Base-by-base conservation (phyloP, 1,140 invertebrate species). In the Whitmania pigra region DNA sequence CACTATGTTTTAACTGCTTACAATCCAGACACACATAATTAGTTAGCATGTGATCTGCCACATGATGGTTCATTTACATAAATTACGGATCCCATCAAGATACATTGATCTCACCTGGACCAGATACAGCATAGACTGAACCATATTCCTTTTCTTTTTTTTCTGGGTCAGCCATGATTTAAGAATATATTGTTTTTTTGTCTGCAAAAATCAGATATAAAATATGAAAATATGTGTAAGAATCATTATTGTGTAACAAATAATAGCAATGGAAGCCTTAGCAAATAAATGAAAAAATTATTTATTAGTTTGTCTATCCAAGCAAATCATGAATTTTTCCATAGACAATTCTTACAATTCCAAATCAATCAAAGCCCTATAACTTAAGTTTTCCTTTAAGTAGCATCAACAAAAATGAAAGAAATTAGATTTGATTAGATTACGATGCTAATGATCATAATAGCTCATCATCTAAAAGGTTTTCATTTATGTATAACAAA, bases 51-150 rank as follows among this genome's bases (percentile, higher is more conserved):
- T 49, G 43, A 49, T 49, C 9, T 49, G 13, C 43, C 36, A 57
- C n/a, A 71, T 63, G 22, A 67, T 17, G 20, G 40, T 29, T 25
- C 71, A 25, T 22, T 75, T 66, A 40, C 53, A 67, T 20, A 69
- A 40, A 60, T 60, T 53, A 49, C 74, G 40, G 22, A n/a, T n/a
- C 69, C 67, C 73, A 22, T 71, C 7, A 49, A 71, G 53, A 54
- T 53, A 84, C 9, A 11, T 6, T 63, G 18, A 63, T 25, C 86
- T 86, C 85, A 94, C 93, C 93, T 84, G 94, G 94, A 76, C 94
- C 94, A 71, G 94, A 97, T 22, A 97, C 94, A 36, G 92, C 94
- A 80, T 89, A 94, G 3, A 98, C 94, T 84, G 91, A 96, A 77
- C 94, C 94, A 83, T 91, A 96, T 76, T 86, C 87, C 25, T 87